phyloP scores from a whole-genome alignment of 2,888 invertebrate species.

The Empis stercorea region DNA sequence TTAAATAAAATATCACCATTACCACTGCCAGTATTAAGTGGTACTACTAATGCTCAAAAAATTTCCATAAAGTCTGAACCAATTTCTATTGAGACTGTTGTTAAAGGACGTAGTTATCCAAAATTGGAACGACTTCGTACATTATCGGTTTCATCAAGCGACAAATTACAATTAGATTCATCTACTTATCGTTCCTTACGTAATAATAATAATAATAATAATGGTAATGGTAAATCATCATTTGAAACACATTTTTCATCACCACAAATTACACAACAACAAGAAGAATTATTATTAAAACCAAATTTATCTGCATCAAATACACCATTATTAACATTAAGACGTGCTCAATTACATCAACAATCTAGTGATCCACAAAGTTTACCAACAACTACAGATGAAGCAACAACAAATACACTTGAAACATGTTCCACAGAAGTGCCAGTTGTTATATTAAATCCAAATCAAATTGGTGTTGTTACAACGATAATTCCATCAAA shows the following conservation, averaged over 20 bases:
- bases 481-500: too few relatives aligned
- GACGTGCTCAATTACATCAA: constrained; percentile 26
- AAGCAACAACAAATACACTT: constrained; percentile 24
- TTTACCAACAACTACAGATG: constrained; percentile 22
- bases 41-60: constrained; percentile 2
- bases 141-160: constrained; percentile 25
- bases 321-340: constrained; percentile 21
- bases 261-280: constrained; percentile 9
- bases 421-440: constrained; percentile 28
- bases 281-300: constrained; percentile 7
- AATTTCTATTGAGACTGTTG: constrained; percentile 5
- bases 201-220: too few relatives aligned
- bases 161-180: constrained; percentile 15
- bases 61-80: constrained; percentile 18
- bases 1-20: not conserved
- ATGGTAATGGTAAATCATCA: constrained; percentile 12
- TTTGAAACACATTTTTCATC: constrained; percentile 27
- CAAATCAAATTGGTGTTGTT: not conserved
- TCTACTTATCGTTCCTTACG: constrained; percentile 5
- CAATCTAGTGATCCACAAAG: constrained; percentile 32
- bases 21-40: constrained; percentile 4
- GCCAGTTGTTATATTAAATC: not conserved
- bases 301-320: constrained; percentile 6
- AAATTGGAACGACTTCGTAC: constrained; percentile 30
- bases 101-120: constrained; percentile 19